These are phyloP conservation scores for Elgaria multicarinata DNA, from an alignment of 2,113 vertebrate genomes.

Conservation along the genomic window DNA sequence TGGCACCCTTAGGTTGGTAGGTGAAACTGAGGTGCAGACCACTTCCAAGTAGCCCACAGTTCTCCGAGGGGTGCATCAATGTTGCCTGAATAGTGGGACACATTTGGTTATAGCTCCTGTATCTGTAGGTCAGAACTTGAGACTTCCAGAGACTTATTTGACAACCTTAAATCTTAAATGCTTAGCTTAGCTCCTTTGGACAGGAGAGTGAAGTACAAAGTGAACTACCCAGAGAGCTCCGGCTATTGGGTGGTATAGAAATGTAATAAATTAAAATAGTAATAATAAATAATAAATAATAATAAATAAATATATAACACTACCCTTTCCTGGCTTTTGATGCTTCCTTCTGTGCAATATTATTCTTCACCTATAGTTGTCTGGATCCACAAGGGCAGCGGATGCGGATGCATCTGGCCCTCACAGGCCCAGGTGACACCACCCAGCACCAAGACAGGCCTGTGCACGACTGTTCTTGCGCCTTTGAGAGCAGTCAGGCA, in stretches of 20 bases:
- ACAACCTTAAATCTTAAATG: background rate
- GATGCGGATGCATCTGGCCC: no score
- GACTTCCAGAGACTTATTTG: background rate
- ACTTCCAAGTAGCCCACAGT: background rate
- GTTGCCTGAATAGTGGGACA: background rate
- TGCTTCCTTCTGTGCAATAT: background rate
- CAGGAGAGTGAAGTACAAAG: background rate
- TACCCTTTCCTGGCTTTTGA: background rate
- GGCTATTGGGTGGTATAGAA: no score
- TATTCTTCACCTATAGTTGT: background rate
- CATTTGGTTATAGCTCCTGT: background rate
- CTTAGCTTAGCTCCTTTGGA: background rate
- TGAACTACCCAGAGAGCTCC: no score
- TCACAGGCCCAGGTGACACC: no score
- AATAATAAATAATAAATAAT: no score
- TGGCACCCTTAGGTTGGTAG: background rate
- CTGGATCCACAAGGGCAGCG: no score
- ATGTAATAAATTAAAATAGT: no score
- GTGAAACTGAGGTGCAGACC: background rate
- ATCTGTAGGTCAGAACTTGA: background rate
- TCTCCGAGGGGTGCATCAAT: background rate
- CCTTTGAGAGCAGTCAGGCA: no score
- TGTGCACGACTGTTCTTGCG: no score
- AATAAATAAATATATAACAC: background rate
- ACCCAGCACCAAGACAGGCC: no score